Conservation (phyloP, 2,113 vertebrate genomes). For the Actenoides lindsayi region DNA sequence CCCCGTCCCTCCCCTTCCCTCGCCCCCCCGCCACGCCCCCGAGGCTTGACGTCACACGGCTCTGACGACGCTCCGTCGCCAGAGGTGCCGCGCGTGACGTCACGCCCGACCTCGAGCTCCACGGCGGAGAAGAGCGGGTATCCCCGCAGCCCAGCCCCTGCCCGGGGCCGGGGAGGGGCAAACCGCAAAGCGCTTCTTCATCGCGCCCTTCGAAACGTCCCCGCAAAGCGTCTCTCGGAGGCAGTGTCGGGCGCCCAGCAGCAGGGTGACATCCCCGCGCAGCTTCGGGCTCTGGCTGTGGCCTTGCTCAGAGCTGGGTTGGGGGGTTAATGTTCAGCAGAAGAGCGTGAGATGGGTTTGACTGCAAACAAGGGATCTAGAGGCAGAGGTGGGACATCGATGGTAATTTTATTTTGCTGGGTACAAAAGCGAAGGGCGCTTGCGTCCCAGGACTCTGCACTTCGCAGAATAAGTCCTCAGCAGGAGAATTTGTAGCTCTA, state of each 20-base stretch:
- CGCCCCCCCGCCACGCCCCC: not conserved
- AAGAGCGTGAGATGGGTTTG: not conserved
- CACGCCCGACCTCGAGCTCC: not conserved
- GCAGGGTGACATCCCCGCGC: accelerated
- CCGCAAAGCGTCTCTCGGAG: accelerated
- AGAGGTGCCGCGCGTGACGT: not conserved
- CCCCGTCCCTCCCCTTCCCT: not conserved
- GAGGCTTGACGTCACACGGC: not conserved
- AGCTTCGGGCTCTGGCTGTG: accelerated
- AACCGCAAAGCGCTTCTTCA: not conserved
- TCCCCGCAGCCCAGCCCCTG: not conserved
- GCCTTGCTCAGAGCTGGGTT: not conserved
- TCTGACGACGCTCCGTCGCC: not conserved
- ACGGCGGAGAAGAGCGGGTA: too few species aligned
- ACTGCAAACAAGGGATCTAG: too few species aligned
- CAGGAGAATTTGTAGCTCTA: not conserved
- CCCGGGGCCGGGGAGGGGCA: not conserved
- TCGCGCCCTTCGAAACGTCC: accelerated
- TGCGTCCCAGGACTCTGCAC: not conserved
- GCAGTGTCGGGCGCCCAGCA: not conserved
- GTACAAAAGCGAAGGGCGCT: not conserved
- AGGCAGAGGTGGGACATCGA: accelerated
- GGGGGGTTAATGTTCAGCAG: accelerated
- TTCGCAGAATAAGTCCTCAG: not conserved
- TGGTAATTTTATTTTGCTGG: accelerated